Conservation (phyloP, 2,888 invertebrate species). For the Anodontia alba region DNA sequence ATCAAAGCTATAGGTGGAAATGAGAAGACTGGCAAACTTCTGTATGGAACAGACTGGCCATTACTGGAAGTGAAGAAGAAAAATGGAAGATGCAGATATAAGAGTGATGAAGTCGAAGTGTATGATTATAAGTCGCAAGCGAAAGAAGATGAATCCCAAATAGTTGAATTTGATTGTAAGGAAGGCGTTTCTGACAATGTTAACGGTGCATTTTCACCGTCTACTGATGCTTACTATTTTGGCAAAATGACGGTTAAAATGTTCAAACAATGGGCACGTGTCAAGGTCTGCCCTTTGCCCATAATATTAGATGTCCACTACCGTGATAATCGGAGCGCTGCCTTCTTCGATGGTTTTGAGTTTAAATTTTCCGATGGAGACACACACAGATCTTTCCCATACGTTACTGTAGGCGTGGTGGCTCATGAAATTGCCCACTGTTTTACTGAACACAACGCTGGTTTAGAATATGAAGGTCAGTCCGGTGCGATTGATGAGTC, state of each 20-base stretch:
- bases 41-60: constrained; percentile 43
- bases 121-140: constrained; percentile 31
- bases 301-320: constrained; percentile 17
- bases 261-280: constrained; percentile 59
- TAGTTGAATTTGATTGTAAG: constrained; percentile 38
- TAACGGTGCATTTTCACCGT: constrained; percentile 58
- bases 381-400: constrained; percentile 47
- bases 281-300: constrained; percentile 33
- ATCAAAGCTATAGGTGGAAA: constrained; percentile 53
- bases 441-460: constrained; percentile 59
- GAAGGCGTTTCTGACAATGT: constrained; percentile 44
- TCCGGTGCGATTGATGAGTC: constrained; percentile 64
- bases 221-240: constrained; percentile 61
- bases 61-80: constrained; percentile 30
- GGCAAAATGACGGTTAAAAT: constrained; percentile 51
- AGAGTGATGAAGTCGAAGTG: constrained; percentile 34
- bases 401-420: constrained; percentile 54
- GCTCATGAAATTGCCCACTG: constrained; percentile 68
- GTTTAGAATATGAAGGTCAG: constrained; percentile 54
- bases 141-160: background rate
- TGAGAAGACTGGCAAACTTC: constrained; percentile 37
- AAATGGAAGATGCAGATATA: constrained; percentile 30
- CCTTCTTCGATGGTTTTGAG: constrained; percentile 52
- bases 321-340: constrained; percentile 38
- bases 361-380: constrained; percentile 61